phyloP scores from a whole-genome alignment of 1,140 invertebrate species.

The Zaprionus davidi region DNA sequence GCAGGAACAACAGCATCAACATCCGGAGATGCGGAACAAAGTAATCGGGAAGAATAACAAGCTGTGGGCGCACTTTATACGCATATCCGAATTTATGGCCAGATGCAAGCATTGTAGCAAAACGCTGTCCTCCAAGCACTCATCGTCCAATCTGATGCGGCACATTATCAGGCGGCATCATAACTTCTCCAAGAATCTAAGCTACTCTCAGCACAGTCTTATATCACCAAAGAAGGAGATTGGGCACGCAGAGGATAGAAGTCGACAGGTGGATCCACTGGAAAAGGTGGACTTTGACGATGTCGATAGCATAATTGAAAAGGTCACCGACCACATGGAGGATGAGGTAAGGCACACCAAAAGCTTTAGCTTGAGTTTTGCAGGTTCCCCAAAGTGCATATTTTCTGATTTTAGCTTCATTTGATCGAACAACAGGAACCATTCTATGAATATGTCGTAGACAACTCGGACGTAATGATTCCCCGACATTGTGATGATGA shows the following conservation, averaged over 20 bases:
- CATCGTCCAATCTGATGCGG: conserved; percentile 71
- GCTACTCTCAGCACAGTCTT: conserved; percentile 64
- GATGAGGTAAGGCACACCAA: conserved; percentile 55
- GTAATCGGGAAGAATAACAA: conserved; percentile 74
- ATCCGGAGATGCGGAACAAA: conserved; percentile 61
- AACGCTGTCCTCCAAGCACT: conserved; percentile 72
- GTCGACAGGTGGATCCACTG: conserved; percentile 57
- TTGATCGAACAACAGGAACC: conserved; percentile 62
- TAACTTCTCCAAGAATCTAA: conserved; percentile 64
- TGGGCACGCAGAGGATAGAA: conserved; percentile 25
- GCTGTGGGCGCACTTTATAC: conserved; percentile 72
- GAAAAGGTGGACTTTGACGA: conserved; percentile 74
- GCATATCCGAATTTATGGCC: conserved; percentile 72
- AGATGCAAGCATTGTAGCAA: conserved; percentile 74
- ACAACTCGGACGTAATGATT: conserved; percentile 59
- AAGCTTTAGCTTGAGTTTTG: neutral
- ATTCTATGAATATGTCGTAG: conserved; percentile 72
- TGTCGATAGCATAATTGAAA: conserved; percentile 75
- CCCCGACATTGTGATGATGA: conserved; percentile 50
- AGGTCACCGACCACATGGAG: conserved; percentile 65
- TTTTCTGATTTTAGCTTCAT: conserved; percentile 41
- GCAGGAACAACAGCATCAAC: conserved; percentile 47
- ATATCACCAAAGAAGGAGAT: conserved; percentile 61
- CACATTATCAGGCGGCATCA: conserved; percentile 71
- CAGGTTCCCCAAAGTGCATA: neutral